Conservation (phyloP, 2,888 invertebrate genomes). For the Plutella xylostella region DNA sequence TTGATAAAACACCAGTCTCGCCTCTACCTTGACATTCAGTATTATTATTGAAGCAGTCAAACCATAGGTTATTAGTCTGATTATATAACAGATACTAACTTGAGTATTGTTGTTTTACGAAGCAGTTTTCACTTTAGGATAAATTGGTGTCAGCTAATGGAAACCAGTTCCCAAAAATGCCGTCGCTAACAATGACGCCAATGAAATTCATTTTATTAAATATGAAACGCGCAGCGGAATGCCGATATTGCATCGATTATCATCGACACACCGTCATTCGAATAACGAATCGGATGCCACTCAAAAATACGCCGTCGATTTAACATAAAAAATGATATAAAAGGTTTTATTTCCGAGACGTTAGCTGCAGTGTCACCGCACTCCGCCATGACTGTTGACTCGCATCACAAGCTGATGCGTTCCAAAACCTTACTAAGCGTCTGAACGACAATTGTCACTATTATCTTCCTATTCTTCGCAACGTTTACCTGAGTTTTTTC, state of each 20-base stretch:
- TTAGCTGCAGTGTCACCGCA: background rate
- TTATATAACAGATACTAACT: too few species aligned
- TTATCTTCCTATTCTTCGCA: slow-evolving; percentile 40
- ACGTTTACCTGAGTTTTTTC: slow-evolving; percentile 50
- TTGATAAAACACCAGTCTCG: too few species aligned
- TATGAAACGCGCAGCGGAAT: background rate
- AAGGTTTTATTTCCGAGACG: slow-evolving; percentile 31
- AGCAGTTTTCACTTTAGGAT: too few species aligned
- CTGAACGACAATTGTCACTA: slow-evolving; percentile 41
- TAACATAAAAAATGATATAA: slow-evolving; percentile 32
- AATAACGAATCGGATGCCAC: slow-evolving; percentile 17
- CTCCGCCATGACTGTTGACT: slow-evolving; percentile 53
- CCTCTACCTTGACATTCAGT: too few species aligned
- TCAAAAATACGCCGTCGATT: slow-evolving; percentile 31
- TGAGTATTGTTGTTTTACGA: too few species aligned
- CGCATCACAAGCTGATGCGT: slow-evolving; percentile 22
- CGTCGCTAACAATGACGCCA: slow-evolving; percentile 3
- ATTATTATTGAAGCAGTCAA: too few species aligned
- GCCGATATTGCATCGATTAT: slow-evolving; percentile 1
- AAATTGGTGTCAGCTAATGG: too few species aligned
- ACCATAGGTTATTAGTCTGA: too few species aligned
- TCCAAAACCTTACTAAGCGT: slow-evolving; percentile 5
- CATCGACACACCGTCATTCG: slow-evolving; percentile 1
- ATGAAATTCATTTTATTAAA: background rate
- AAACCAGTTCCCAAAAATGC: slow-evolving; percentile 3